Conservation (phyloP, 2,113 vertebrate genomes). For the Syngnathus typhle region DNA sequence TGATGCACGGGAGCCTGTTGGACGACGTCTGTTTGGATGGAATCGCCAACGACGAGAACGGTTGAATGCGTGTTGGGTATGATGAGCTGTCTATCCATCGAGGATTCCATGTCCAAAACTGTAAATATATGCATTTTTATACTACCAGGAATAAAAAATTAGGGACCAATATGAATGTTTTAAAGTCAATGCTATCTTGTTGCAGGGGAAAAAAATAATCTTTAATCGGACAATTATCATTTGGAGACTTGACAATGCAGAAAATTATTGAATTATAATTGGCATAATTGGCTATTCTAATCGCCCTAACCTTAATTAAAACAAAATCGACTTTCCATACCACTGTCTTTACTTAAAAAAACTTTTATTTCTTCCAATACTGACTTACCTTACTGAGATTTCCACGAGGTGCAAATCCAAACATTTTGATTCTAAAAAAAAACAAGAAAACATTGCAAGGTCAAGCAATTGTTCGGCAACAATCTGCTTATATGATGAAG, state of each 20-base stretch:
- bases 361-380: too few species aligned
- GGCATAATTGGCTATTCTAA: too few species aligned
- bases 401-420: slow-evolving; percentile 30
- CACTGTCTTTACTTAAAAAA: not conserved
- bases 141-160: not conserved
- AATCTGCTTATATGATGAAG: not conserved
- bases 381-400: slow-evolving; percentile 46
- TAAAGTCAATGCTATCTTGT: too few species aligned
- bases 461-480: slow-evolving; percentile 17
- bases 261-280: too few species aligned
- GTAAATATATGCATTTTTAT: not conserved
- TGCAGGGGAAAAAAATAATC: not conserved
- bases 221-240: too few species aligned
- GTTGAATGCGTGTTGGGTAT: slow-evolving; percentile 2
- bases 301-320: too few species aligned
- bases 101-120: slow-evolving; percentile 46
- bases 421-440: slow-evolving; percentile 54
- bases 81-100: slow-evolving; percentile 14
- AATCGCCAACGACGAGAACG: slow-evolving; percentile 3
- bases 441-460: slow-evolving; percentile 25
- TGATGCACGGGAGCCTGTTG: slow-evolving; percentile 27
- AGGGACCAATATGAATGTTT: too few species aligned
- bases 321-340: not conserved
- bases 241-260: too few species aligned
- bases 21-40: slow-evolving; percentile 18